A percentile compares a stretch with the other conserved stretches of the same genome.
Evolutionary conservation across 92 coral and sea anemone genomes (phyloP).

Genomic region (Palythoa grandiflora): DNA sequence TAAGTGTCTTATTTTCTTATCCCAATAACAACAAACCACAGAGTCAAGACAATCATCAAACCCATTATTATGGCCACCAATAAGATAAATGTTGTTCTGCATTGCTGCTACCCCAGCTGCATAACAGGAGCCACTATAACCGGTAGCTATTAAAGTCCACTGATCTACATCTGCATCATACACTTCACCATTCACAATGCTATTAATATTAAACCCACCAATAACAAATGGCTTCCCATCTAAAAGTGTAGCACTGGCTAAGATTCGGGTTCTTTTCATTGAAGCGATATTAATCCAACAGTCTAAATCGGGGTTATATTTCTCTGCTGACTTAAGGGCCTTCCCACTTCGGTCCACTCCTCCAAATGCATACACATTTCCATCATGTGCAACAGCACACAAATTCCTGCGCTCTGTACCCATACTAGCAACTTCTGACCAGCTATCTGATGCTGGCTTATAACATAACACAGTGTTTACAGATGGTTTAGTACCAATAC

Average conservation of each 20-base stretch:
- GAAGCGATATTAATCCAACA: slow-evolving; percentile 34
- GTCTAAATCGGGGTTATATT: slow-evolving; percentile 25
- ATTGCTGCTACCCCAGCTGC: slow-evolving; percentile 78
- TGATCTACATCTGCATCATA: slow-evolving; percentile 62
- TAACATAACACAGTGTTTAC: slow-evolving; percentile 35
- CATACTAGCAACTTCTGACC: slow-evolving; percentile 55
- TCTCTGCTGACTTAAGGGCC: slow-evolving; percentile 28
- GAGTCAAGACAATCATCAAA: slow-evolving; percentile 58
- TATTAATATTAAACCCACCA: slow-evolving; percentile 71
- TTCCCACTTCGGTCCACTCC: not conserved
- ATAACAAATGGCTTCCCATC: slow-evolving; percentile 75
- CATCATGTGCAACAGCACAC: slow-evolving; percentile 47
- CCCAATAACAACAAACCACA: slow-evolving; percentile 64
- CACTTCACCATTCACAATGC: slow-evolving; percentile 69
- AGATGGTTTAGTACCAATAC: not conserved
- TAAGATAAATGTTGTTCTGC: slow-evolving; percentile 67
- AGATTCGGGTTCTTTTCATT: slow-evolving; percentile 45
- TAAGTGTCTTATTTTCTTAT: slow-evolving; percentile 50
- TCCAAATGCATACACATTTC: slow-evolving; percentile 46
- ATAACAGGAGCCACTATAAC: slow-evolving; percentile 55
- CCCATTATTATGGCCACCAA: slow-evolving; percentile 76
- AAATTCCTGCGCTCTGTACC: slow-evolving; percentile 34
- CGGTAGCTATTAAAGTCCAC: slow-evolving; percentile 61
- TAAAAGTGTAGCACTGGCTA: slow-evolving; percentile 75
- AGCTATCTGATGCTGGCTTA: slow-evolving; percentile 42